Base-by-base conservation (phyloP, 1,140 invertebrate species). In the Aphidius gifuensis region DNA sequence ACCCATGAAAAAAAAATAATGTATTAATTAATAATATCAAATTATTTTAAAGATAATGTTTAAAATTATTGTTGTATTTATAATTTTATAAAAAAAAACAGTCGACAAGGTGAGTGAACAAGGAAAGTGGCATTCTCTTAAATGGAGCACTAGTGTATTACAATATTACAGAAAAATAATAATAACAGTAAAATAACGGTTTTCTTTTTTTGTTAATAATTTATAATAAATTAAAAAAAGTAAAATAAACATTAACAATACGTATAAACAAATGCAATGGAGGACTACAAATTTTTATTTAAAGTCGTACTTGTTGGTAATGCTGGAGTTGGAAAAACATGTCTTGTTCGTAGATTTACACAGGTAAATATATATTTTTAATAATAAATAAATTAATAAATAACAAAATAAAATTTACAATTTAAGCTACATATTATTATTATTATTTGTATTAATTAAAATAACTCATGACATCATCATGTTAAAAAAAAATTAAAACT, bases 261-360 rank as follows among this genome's bases (percentile, higher is more conserved):
- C 49, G 43, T 46, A 55, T 59, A 38, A 32, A 53, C 60, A 54
- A 56, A 71, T 68, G 69, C 72, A 71, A 98, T 98, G 95, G 95
- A 98, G 82, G 95, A 98, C 84, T 97, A 97, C 81, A 97, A 97
- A 82, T 98, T 96, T 85, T 83, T 97, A 65, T 98, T 98, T 79
- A 98, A 98, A 90, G 95, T 98, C 69, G 94, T 97, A 56, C 81
- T 96, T 48, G 93, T 97, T 64, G 94, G 94, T 45, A 96, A 97
- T 85, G 93, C 94, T 68, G 94, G 94, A 44, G 94, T 97, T 65
- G 94, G 94, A 42, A 97, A 97, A 81, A 96, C 94, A 47, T 96
- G 93, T 83, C 84, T 97, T 51, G 93, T 97, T 51, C 85, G 93
- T 66, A 84, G 93, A 71, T 97, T 93, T 83, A 92, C 92, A 39